A percentile compares a stretch with the other conserved stretches of the same genome.
phyloP scores from a whole-genome alignment of 2,888 invertebrate species.

The Tetragnatha montana region DNA sequence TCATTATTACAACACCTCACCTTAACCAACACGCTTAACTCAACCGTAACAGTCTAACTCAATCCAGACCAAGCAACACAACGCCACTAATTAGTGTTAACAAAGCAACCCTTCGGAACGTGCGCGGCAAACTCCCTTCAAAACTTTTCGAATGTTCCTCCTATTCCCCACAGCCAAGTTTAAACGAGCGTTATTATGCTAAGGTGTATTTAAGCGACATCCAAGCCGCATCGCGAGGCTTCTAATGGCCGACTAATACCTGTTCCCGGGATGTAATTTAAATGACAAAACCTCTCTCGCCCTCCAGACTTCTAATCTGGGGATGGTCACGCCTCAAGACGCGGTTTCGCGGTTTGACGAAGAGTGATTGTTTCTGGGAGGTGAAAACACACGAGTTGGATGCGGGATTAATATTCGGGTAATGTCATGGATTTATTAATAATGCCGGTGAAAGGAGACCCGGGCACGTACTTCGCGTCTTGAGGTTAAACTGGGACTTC shows the following conservation, averaged over 20 bases:
- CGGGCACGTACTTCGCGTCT: neutral
- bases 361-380: constrained; percentile 46
- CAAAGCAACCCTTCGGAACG: neutral
- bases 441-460: constrained; percentile 16
- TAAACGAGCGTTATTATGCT: constrained; percentile 10
- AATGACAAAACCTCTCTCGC: constrained; percentile 27
- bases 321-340: constrained; percentile 42
- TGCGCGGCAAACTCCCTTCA: neutral
- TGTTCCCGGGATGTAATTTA: constrained; percentile 31
- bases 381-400: constrained; percentile 26
- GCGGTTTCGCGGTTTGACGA: constrained; percentile 41
- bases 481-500: too few species aligned
- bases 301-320: constrained; percentile 17
- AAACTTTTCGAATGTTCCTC: neutral
- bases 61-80: neutral
- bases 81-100: neutral
- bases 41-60: too few species aligned
- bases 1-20: too few species aligned
- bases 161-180: neutral
- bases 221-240: neutral
- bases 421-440: constrained; percentile 42
- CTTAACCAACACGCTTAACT: too few species aligned
- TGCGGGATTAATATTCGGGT: constrained; percentile 49
- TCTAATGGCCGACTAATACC: neutral
- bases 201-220: constrained; percentile 25